Evolutionary conservation across 2,113 vertebrate genomes (phyloP), one percentile per base, ranked within the genome.

Genomic region (Scomber japonicus): DNA sequence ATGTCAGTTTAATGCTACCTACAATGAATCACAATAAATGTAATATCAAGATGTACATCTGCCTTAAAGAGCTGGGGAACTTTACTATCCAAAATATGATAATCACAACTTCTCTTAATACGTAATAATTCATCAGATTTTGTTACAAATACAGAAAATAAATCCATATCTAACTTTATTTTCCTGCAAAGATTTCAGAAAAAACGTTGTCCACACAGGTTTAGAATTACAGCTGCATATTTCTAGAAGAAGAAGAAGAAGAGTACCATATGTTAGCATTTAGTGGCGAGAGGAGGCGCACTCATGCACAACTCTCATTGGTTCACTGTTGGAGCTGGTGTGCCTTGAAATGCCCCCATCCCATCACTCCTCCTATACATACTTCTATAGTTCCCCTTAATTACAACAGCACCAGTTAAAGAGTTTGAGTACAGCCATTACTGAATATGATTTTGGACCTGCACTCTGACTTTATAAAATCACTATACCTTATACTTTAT

Each of bases 281-380:
- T 92, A 93, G 92, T 48, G 35, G 50, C 2, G 73, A 93, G 93
- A 94, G 94, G 94, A 90, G 92, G 92, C 70, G 91, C 92, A 79
- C 76, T 56, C 50, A 73, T 74, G 70, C 81, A 45, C 48, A 61
- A 48, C 79, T 92, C 92, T 86, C 59, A 94, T 94, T 94, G 94
- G 94, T 68, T 89, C 35, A 31, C 48, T 19, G 53, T 40, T 2
- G 19, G 75, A 40, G 51, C 16, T 12, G 10, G 11, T 44, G 15
- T 64, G 56, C 27, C 54, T 72, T 51, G 21, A 72, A 87, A 74
- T 48, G 16, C 45, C 40, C 49, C 78, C 66, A 27, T 50, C 12
- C 50, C 75, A 60, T 71, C 61, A 31, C 4, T 54, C 57, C n/a
- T 16, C 49, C 64, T 53, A 17, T 64, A 65, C 13, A 2, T 62